Conservation (phyloP, 2,113 vertebrate genomes). For the Diadophis punctatus region DNA sequence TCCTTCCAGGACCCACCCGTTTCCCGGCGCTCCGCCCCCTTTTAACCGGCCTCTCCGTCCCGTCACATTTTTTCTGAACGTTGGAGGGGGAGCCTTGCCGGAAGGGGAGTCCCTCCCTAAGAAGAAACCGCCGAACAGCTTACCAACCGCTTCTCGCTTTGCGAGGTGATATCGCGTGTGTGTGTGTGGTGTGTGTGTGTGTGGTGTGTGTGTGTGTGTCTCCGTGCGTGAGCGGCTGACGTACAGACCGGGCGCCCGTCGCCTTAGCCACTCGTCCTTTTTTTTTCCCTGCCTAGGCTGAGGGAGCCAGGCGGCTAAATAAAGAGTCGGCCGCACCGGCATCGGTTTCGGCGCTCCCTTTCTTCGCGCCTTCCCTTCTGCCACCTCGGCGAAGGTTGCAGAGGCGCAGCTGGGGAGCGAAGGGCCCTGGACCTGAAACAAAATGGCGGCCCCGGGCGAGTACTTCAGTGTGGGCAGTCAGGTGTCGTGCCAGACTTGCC, state of each 20-base stretch:
- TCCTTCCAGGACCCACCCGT: not conserved
- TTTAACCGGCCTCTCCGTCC: too few species aligned
- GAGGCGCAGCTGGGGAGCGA: constrained; percentile 6
- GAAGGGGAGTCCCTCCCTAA: not conserved
- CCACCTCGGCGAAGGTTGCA: constrained; percentile 8
- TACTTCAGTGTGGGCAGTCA: constrained; percentile 95
- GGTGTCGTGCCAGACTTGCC: constrained; percentile 93
- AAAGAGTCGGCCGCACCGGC: not conserved
- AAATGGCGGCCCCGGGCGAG: constrained; percentile 96
- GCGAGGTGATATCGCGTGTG: not conserved
- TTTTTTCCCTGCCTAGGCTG: not conserved
- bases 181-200: too few species aligned
- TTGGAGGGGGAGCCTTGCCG: too few species aligned
- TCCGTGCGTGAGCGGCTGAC: not conserved
- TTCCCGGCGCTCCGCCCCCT: too few species aligned
- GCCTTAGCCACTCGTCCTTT: constrained; percentile 8
- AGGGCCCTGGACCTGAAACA: constrained; percentile 76
- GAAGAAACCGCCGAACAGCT: not conserved
- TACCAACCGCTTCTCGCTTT: not conserved
- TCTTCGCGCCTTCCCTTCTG: not conserved
- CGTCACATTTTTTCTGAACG: not conserved
- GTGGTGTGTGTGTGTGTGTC: too few species aligned
- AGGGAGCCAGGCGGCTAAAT: not conserved
- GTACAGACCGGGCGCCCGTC: constrained; percentile 6
- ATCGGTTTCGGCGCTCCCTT: not conserved